Evolutionary conservation across 1,140 invertebrate genomes (phyloP).

Genomic region (Homarus americanus): DNA sequence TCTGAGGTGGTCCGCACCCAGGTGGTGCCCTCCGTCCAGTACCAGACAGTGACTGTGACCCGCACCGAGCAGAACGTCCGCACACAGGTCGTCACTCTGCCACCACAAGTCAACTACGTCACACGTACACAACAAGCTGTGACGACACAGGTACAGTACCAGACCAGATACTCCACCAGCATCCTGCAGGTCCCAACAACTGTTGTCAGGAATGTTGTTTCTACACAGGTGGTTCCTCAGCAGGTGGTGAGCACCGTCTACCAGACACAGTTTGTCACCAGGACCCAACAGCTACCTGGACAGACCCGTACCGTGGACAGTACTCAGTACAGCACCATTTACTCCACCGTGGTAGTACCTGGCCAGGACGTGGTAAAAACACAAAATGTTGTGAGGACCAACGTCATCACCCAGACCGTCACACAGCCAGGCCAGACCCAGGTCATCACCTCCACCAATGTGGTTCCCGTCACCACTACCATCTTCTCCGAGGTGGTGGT

Average conservation of each 20-base stretch:
- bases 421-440: slow-evolving; percentile 55
- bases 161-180: slow-evolving; percentile 52
- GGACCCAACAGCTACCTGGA: slow-evolving; percentile 60
- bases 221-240: slow-evolving; percentile 62
- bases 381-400: slow-evolving; percentile 26
- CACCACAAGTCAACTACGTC: slow-evolving; percentile 58
- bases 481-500: slow-evolving; percentile 48
- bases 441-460: slow-evolving; percentile 52
- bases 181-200: slow-evolving; percentile 57
- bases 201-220: slow-evolving; percentile 58
- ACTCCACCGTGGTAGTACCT: slow-evolving; percentile 56
- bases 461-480: slow-evolving; percentile 60
- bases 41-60: too few relatives aligned
- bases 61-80: slow-evolving; percentile 53
- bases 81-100: slow-evolving; percentile 59
- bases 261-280: slow-evolving; percentile 59
- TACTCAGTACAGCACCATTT: slow-evolving; percentile 61
- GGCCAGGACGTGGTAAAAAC: slow-evolving; percentile 21
- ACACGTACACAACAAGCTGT: slow-evolving; percentile 48
- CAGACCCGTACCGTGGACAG: slow-evolving; percentile 54
- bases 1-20: slow-evolving; percentile 55
- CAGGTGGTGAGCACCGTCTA: slow-evolving; percentile 65
- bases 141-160: slow-evolving; percentile 53
- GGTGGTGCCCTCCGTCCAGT: slow-evolving; percentile 39
- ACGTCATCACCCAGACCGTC: slow-evolving; percentile 55